Conservation (phyloP, 2,797 vertebrate genomes). For the Notolepis coatsorum region DNA sequence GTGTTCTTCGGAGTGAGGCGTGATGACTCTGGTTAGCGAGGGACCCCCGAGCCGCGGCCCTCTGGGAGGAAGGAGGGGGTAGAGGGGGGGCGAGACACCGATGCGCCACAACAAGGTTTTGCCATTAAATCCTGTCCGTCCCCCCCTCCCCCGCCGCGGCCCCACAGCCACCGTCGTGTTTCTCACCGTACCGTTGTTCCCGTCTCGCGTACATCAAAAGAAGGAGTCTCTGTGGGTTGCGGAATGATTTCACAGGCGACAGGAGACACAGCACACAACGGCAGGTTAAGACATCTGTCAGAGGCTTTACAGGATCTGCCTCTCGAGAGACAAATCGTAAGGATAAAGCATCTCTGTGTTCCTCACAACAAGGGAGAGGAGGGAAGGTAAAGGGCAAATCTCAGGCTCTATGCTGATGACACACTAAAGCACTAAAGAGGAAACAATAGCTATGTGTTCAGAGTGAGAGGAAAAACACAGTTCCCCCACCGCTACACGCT, state of each 20-base stretch:
- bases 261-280: slow-evolving; percentile 24
- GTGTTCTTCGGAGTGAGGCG: slow-evolving; percentile 59
- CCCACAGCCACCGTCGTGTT: slow-evolving; percentile 14
- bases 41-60: slow-evolving; percentile 43
- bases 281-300: slow-evolving; percentile 55
- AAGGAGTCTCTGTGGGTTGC: slow-evolving; percentile 28
- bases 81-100: slow-evolving; percentile 38
- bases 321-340: slow-evolving; percentile 54
- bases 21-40: slow-evolving; percentile 59
- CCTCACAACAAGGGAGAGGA: slow-evolving; percentile 35
- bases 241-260: slow-evolving; percentile 28
- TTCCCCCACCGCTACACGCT: slow-evolving; percentile 21
- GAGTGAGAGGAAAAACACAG: slow-evolving; percentile 15
- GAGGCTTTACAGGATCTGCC: slow-evolving; percentile 14
- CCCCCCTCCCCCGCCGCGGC: slow-evolving; percentile 26
- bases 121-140: slow-evolving; percentile 50
- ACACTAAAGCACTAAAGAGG: slow-evolving; percentile 29
- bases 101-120: slow-evolving; percentile 67
- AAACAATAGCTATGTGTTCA: slow-evolving; percentile 69
- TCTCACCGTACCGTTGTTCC: slow-evolving; percentile 29
- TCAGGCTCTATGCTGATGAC: slow-evolving; percentile 45
- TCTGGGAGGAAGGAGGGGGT: slow-evolving; percentile 53
- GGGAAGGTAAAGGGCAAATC: slow-evolving; percentile 19
- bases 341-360: slow-evolving; percentile 54
- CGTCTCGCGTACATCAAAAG: slow-evolving; percentile 30